These are phyloP conservation scores for Mantis religiosa DNA, from an alignment of 2,888 invertebrate species.

Conservation along the genomic window DNA sequence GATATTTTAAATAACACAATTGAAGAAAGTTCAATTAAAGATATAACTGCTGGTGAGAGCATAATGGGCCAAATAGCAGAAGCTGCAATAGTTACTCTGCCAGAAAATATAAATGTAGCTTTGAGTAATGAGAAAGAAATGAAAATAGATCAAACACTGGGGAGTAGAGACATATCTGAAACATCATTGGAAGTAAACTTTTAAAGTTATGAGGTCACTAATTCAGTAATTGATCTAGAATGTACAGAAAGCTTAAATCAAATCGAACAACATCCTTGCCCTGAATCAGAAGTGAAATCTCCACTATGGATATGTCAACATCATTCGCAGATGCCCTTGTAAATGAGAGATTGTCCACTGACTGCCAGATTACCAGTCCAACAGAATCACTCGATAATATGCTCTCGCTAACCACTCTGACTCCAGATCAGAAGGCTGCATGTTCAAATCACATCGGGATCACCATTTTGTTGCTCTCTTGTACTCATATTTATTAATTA, in stretches of 20 bases:
- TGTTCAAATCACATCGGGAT: no score
- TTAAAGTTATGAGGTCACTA: background rate
- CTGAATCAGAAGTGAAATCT: background rate
- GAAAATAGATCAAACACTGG: background rate
- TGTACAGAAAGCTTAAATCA: background rate
- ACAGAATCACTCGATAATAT: background rate
- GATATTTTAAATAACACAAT: background rate
- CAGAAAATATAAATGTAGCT: background rate
- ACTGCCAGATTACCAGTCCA: background rate
- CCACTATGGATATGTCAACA: background rate
- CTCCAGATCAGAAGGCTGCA: no score
- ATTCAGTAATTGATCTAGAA: background rate
- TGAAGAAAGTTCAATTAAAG: background rate
- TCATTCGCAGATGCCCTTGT: background rate
- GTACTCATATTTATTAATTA: no score
- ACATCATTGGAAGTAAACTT: background rate
- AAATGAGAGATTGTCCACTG: background rate
- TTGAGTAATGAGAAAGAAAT: background rate
- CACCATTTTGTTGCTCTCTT: no score
- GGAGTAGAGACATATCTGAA: background rate
- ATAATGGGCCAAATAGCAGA: background rate
- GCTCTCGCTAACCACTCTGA: background rate
- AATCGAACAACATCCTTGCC: background rate
- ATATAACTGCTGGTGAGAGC: background rate
- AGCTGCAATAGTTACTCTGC: background rate